Base-by-base conservation (phyloP, 2,113 vertebrate species). In the Atlantisia rogersi region DNA sequence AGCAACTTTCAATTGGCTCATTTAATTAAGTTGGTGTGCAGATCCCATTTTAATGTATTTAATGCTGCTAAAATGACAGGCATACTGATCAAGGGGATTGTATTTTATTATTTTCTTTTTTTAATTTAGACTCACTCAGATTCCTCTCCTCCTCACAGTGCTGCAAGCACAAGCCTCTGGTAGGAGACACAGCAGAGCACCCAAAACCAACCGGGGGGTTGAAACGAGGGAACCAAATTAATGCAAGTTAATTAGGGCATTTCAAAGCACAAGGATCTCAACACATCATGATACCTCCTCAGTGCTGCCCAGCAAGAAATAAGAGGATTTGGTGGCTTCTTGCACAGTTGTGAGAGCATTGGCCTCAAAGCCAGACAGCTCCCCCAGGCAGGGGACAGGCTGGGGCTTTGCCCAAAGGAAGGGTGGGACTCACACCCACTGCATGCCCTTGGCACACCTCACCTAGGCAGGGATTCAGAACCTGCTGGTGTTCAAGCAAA, bases 1-100 rank as follows among this genome's bases (percentile, higher is more conserved):
- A 97, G 87, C 79, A 90, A 93, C 93, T 96, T 96, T 74, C 96
- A 92, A 35, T 87, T 91, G 97, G 88, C 79, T 97, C 95, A 94
- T 94, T 70, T 87, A 94, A 91, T 96, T 95, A 96, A 98, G 82
- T 87, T 85, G 76, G 80, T 75, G 87, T 91, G 95, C 75, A 80
- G 86, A 91, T 93, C 92, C 56, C 64, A 60, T 92, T 97, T 96
- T 70, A 85, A 89, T 94, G 44, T 39, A 40, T 78, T 94, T 75
- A 81, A 15, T 62, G 65, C 84, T 0, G 5, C 91, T 40, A 56
- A 92, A 92, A 88, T 88, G 95, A 93, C 95, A 91, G 90, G 88
- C 92, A 84, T 71, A 20, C 94, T 88, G 94, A 97, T 96, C 86
- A 48, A 83, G 88, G 50, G 95, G 73, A 84, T 78, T 86, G 88